phyloP scores from a whole-genome alignment of 1,140 invertebrate genomes.

The Trichonephila inaurata region DNA sequence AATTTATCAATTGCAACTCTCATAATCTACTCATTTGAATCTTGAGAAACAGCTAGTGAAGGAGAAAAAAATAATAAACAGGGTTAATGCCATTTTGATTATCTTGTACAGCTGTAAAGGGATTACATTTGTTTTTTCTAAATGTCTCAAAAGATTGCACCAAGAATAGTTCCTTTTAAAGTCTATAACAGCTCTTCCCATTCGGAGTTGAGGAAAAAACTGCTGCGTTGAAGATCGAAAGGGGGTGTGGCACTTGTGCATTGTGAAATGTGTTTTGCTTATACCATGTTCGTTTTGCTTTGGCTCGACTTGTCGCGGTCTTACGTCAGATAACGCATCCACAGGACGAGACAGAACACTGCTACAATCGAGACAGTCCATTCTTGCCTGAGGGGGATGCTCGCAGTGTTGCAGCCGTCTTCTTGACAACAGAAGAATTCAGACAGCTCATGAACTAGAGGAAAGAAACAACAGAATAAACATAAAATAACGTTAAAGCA shows the following conservation, averaged over 20 bases:
- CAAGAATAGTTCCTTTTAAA: neutral
- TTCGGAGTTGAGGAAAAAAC: neutral
- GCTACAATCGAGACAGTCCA: constrained; percentile 24
- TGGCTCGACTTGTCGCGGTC: constrained; percentile 23
- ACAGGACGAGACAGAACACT: neutral
- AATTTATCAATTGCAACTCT: neutral
- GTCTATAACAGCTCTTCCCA: neutral
- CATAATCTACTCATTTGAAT: neutral
- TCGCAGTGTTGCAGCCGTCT: constrained; percentile 65
- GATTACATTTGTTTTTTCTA: neutral
- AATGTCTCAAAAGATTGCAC: constrained; percentile 1
- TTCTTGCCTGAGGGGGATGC: neutral
- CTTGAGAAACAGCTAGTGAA: neutral
- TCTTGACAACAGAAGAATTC: constrained; percentile 75
- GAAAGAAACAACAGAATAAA: neutral
- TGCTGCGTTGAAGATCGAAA: neutral
- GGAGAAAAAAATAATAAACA: neutral
- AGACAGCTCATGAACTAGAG: constrained; percentile 68
- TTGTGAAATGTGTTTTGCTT: constrained; percentile 62
- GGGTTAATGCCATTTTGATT: neutral
- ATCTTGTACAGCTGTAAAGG: neutral
- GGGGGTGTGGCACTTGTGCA: constrained; percentile 69
- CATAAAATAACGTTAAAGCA: no score
- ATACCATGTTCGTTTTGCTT: constrained; percentile 32
- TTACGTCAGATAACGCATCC: constrained; percentile 49